These are phyloP conservation scores for Pocota personata DNA, from an alignment of 2,888 invertebrate genomes.

Conservation along the genomic window DNA sequence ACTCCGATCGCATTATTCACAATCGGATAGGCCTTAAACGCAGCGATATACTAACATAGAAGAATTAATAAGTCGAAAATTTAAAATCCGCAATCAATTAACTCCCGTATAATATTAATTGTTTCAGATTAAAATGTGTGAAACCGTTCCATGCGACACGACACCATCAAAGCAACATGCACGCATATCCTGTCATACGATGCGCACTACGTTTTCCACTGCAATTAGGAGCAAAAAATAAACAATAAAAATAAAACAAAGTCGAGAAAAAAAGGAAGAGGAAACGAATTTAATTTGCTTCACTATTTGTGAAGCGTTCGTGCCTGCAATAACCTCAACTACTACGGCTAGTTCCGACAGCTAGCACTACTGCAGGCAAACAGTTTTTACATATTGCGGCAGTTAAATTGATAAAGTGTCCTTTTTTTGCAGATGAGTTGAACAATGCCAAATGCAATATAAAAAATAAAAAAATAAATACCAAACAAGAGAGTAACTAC, in stretches of 20 bases:
- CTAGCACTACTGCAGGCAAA: conserved; percentile 63
- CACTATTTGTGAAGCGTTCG: conserved; percentile 57
- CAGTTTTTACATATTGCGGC: conserved; percentile 72
- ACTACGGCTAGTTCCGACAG: conserved; percentile 21
- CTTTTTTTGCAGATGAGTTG: conserved; percentile 71
- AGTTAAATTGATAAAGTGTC: conserved; percentile 73
- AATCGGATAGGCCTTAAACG: background rate
- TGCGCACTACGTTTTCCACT: conserved; percentile 18
- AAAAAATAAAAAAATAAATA: background rate
- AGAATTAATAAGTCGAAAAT: conserved; percentile 25
- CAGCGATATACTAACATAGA: background rate
- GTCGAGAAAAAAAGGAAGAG: conserved; percentile 12
- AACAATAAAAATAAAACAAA: background rate
- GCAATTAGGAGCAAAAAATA: conserved; percentile 56
- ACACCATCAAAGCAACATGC: conserved; percentile 29
- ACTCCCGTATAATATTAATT: conserved; percentile 50
- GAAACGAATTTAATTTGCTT: conserved; percentile 67
- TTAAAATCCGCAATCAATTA: conserved; percentile 40
- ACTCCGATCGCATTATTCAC: conserved; percentile 16
- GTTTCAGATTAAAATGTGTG: conserved; percentile 51
- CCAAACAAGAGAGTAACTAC: background rate
- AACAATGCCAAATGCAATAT: conserved; percentile 46
- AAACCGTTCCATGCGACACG: conserved; percentile 12
- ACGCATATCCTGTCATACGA: conserved; percentile 18
- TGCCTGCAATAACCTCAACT: conserved; percentile 61